Evolutionary conservation across 2,888 invertebrate genomes (phyloP), one percentile per base, ranked within the genome.

Genomic region (Cacoxenus indagator): DNA sequence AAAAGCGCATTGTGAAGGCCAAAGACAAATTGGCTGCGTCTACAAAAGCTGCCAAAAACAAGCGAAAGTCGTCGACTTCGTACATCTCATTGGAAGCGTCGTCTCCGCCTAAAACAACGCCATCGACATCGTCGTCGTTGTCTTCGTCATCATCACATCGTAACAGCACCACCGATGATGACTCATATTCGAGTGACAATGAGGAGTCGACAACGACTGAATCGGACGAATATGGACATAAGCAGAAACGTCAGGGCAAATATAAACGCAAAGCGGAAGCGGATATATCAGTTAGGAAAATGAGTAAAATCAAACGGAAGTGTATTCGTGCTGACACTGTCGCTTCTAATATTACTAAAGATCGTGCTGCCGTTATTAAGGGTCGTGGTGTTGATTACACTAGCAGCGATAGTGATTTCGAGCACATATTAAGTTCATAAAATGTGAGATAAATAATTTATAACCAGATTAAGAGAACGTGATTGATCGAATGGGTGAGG

Each of bases 121-220:
- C 73, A 37, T 73, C 73, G 9, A 73, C 78, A 17, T 55, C 69
- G 26, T 68, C 70, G 14, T 65, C 73, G n/a, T 54, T 65, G 4
- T 51, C 57, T 22, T 61, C 68, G 29, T 67, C 68, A 24, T 65
- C 64, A n/a, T 43, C 45, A n/a, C 14, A 43, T 2, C 11, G 11
- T 4, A 70, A 61, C 59, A 70, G 71, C 24, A 74, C 71, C 4
- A 70, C 77, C 2, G 14, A 4, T 11, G 71, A 68, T 2, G 69
- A 84, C 26, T 86, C 86, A 0, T 87, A 87, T 67, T 87, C 87
- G 3, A 86, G 87, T 71, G 87, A 87, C 61, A 87, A 87, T 69
- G 87, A 87, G 65, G 87, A 87, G 27, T 86, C 87, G 2, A 85
- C 87, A 55, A 85, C 87, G 2, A 86, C 85, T 67, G 84, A 82